Conservation (phyloP, 2,113 vertebrate genomes). For the Mungos mungo region DNA sequence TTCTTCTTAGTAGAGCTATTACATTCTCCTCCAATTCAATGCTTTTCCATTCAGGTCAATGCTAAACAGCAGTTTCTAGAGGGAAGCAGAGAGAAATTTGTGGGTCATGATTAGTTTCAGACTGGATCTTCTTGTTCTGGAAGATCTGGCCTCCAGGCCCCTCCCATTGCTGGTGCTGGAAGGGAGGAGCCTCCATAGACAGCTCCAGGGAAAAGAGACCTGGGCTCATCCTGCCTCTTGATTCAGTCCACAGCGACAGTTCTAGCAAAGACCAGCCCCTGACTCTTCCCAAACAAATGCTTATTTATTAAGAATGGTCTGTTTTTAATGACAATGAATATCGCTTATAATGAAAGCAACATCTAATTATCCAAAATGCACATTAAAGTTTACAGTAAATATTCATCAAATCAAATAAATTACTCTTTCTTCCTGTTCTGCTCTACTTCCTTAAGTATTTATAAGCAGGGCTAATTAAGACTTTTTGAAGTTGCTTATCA, state of each 20-base stretch:
- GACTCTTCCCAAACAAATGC: not conserved
- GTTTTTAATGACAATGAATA: not conserved
- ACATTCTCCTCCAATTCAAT: not conserved
- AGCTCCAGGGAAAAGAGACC: not conserved
- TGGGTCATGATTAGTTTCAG: not conserved
- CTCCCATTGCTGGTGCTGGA: not conserved
- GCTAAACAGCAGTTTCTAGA: not conserved
- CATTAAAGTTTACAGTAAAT: conserved; percentile 40
- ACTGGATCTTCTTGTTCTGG: not conserved
- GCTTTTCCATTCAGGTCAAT: not conserved
- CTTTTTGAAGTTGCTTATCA: not conserved
- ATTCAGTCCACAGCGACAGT: not conserved
- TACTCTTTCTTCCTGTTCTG: conserved; percentile 58
- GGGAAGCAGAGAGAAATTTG: not conserved
- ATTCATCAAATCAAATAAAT: conserved; percentile 59
- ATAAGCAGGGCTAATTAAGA: conserved; percentile 47
- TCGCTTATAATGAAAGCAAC: conserved; percentile 24
- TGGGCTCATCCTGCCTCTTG: not conserved
- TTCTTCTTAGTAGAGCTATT: not conserved
- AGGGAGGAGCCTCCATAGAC: not conserved
- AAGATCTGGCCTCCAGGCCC: not conserved
- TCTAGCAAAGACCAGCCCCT: not conserved
- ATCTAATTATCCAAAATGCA: conserved; percentile 28
- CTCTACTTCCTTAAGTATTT: conserved; percentile 58
- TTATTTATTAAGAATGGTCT: not conserved